These are phyloP conservation scores for Syrrhaptes paradoxus DNA, from an alignment of 2,113 vertebrate genomes.

Conservation along the genomic window DNA sequence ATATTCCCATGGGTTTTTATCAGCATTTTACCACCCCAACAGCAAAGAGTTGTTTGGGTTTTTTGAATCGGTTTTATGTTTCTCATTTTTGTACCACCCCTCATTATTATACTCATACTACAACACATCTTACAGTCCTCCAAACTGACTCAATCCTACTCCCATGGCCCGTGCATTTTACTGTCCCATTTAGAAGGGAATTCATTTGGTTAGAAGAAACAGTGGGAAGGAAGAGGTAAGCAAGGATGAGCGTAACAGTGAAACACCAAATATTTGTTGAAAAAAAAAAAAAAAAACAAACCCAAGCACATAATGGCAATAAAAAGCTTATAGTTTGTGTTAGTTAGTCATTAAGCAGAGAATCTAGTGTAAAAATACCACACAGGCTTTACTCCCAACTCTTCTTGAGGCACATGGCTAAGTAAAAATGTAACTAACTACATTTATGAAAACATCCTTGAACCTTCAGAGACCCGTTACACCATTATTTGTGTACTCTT, in stretches of 20 bases:
- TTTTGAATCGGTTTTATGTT: neutral
- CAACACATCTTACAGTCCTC: neutral
- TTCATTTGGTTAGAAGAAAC: neutral
- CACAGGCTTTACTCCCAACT: neutral
- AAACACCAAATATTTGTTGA: neutral
- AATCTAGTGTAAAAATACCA: neutral
- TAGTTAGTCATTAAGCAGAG: neutral
- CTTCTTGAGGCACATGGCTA: neutral
- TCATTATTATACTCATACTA: neutral
- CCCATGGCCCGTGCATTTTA: neutral
- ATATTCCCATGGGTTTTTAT: neutral
- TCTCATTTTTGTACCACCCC: neutral
- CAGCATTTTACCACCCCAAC: neutral
- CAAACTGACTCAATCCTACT: neutral
- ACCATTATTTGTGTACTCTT: neutral
- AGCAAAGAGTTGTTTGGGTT: neutral
- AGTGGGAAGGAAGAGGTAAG: neutral
- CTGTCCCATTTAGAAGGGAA: neutral
- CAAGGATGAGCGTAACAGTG: neutral
- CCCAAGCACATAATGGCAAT: neutral
- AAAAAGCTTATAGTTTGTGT: neutral
- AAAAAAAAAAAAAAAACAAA: neutral
- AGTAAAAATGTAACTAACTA: neutral
- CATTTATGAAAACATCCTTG: neutral
- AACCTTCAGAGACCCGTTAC: neutral